A percentile compares a stretch with the other conserved stretches of the same genome.
phyloP scores from a whole-genome alignment of 2,888 invertebrate genomes.

The Heptascelio sp. region DNA sequence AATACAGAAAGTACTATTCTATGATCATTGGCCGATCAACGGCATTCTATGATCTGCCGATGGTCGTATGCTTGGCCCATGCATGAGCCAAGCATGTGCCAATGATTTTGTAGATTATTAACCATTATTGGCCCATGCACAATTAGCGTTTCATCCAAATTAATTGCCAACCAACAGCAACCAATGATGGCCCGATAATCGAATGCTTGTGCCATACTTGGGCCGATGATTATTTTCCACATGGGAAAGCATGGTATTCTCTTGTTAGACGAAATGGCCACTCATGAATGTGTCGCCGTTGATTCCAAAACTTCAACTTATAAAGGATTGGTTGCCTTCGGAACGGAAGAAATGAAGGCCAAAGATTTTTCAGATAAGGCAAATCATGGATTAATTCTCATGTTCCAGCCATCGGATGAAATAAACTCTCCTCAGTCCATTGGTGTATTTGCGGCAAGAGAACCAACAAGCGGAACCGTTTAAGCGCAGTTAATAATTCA shows the following conservation, averaged over 20 bases:
- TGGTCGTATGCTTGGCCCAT: no score
- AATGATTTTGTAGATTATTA: no score
- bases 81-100: no score
- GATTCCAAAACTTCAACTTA: slow-evolving; percentile 12
- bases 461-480: background rate
- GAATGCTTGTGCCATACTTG: no score
- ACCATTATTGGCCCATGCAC: no score
- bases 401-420: background rate
- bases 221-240: no score
- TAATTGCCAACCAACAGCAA: no score
- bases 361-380: background rate
- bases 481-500: background rate
- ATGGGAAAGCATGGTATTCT: slow-evolving; percentile 2
- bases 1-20: no score
- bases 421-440: background rate
- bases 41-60: no score
- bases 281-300: background rate
- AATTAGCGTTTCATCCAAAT: no score
- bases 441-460: slow-evolving; percentile 1
- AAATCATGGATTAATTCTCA: background rate
- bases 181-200: no score
- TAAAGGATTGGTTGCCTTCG: background rate
- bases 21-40: no score
- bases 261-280: slow-evolving; percentile 4
- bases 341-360: background rate